Evolutionary conservation across 2,113 vertebrate species (phyloP).

Genomic region (Xiphophorus couchianus): DNA sequence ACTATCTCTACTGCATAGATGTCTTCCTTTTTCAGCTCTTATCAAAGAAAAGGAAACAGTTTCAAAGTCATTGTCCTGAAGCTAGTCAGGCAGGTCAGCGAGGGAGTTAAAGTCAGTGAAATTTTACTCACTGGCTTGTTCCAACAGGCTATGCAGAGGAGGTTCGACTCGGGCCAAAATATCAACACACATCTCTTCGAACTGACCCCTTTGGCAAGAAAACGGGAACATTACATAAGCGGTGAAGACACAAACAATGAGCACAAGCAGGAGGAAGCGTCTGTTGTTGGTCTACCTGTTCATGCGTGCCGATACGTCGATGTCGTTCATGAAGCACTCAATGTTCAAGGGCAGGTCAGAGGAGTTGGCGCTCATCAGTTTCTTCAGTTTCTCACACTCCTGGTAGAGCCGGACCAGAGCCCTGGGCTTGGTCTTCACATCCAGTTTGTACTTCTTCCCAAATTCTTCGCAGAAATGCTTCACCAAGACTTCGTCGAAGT

Average conservation of each 20-base stretch:
- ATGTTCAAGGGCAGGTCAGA: slow-evolving; percentile 96
- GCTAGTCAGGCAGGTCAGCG: neutral
- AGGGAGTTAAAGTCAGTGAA: neutral
- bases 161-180: slow-evolving; percentile 88
- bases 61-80: neutral
- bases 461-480: slow-evolving; percentile 95
- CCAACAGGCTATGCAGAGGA: slow-evolving; percentile 90
- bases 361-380: slow-evolving; percentile 96
- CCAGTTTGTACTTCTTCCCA: slow-evolving; percentile 93
- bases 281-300: slow-evolving; percentile 84
- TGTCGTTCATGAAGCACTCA: slow-evolving; percentile 98
- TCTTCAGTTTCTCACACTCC: slow-evolving; percentile 97
- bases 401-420: slow-evolving; percentile 92
- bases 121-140: slow-evolving; percentile 90
- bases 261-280: neutral
- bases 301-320: slow-evolving; percentile 91
- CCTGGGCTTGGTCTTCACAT: slow-evolving; percentile 92
- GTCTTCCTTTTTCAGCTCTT: slow-evolving; percentile 93
- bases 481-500: slow-evolving; percentile 92
- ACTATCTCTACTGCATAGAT: slow-evolving; percentile 96
- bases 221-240: slow-evolving; percentile 14
- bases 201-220: slow-evolving; percentile 81
- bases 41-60: neutral
- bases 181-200: slow-evolving; percentile 92
- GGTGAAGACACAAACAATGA: neutral